A percentile compares a stretch with the other conserved stretches of the same genome.
Conservation (phyloP, 2,113 vertebrate genomes). For the Baryphthengus martii region DNA sequence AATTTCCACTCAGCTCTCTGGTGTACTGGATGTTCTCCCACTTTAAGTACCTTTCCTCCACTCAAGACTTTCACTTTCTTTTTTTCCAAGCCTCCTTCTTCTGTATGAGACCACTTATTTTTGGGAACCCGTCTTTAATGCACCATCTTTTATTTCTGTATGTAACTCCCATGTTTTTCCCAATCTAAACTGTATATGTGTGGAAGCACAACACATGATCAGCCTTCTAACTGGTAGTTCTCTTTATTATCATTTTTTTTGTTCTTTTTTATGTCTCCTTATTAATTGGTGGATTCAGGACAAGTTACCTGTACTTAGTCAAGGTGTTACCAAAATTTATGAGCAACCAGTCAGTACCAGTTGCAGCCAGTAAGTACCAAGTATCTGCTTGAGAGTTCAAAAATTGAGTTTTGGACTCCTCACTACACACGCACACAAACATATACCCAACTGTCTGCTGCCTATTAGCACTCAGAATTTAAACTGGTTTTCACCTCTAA, state of each 20-base stretch:
- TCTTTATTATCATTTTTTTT: too few species aligned
- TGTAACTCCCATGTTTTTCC: not conserved
- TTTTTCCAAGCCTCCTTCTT: not conserved
- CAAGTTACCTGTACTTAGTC: not conserved
- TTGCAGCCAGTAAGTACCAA: not conserved
- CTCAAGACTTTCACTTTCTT: not conserved
- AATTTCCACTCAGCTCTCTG: not conserved
- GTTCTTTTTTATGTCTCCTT: not conserved
- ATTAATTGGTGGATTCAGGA: not conserved
- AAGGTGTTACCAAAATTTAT: not conserved
- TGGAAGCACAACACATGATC: not conserved
- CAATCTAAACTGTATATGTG: not conserved
- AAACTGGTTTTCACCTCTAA: not conserved
- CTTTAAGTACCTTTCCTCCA: not conserved
- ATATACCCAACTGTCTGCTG: not conserved
- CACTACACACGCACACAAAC: not conserved
- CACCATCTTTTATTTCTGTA: not conserved
- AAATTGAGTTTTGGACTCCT: not conserved
- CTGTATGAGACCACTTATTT: not conserved
- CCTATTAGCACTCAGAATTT: not conserved
- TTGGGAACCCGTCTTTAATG: not conserved
- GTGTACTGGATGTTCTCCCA: not conserved
- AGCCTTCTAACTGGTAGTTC: not conserved
- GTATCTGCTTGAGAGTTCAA: not conserved
- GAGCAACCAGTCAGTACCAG: not conserved